Base-by-base conservation (phyloP, 2,797 vertebrate species). In the Helostoma temminkii region DNA sequence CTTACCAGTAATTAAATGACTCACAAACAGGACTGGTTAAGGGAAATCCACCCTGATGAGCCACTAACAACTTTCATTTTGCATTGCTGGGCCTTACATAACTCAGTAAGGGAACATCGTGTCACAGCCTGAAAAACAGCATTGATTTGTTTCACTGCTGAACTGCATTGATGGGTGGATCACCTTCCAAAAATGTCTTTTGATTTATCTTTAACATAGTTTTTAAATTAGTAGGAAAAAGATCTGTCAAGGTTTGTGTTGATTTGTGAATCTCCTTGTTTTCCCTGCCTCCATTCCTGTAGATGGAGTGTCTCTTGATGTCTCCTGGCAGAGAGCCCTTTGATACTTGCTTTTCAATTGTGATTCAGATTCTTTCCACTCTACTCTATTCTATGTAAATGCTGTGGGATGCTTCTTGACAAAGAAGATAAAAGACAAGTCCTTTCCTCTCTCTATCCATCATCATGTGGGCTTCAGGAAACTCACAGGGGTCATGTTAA, bases 41-140 rank as follows among this genome's bases (percentile, higher is more conserved):
- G 65, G 74, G 67, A 86, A 78, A 82, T 71, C 60, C 74, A 80
- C 56, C 66, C 70, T 67, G 46, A 84, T 74, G 63, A 74, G 71
- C 36, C 36, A 57, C 66, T 24, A 76, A 66, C 48, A 57, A 45
- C 48, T 76, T 81, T 82, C 25, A 9, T 75, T 80, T n/a, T 71
- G 39, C 63, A 34, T 54, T 34, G 25, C 15, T 37, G 55, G 65
- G 54, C 47, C 63, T 87, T 76, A 81, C 49, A 66, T 78, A 86
- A 87, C 73, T 49, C 41, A 55, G 1, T 0, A 36, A 81, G 77
- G 86, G 76, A 91, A 88, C 84, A 88, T 76, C 81, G 85, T 66
- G 61, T 24, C 59, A 58, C 53, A 42, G 69, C 58, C 53, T 78
- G 62, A 69, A 81, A 59, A 78, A 83, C 75, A 89, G 76, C 74